Base-by-base conservation (phyloP, 2,113 vertebrate species). In the Arvicanthis niloticus region DNA sequence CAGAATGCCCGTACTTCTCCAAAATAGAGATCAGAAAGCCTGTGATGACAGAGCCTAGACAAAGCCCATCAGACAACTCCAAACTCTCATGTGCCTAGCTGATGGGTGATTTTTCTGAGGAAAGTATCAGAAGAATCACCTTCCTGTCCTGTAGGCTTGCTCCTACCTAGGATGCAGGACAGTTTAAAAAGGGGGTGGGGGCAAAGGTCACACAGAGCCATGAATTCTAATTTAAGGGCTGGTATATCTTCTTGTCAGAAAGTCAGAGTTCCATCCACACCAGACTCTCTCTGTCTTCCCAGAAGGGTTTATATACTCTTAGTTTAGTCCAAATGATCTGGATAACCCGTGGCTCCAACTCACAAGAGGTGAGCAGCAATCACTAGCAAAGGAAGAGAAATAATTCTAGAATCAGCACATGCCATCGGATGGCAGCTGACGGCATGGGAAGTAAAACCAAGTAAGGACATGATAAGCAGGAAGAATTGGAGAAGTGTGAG, bases 21-120 rank as follows among this genome's bases (percentile, higher is more conserved):
- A 91, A 9, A 86, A 60, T 4, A 9, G 84, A 89, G 34, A n/a
- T 19, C n/a, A 87, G 93, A 89, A 84, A 40, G 6, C 5, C 6
- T 6, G 15, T 12, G 10, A 21, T 5, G 0, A 24, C 1, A 26
- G 31, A 65, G 37, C 15, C 29, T 17, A 6, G 29, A 1, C 26
- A 51, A 16, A n/a, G 12, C 22, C 53, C 29, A 22, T 31, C 9
- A 5, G 72, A 40, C 21, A 85, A 19, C 24, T 68, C 45, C 22
- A 15, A n/a, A 68, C 40, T 84, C 24, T 3, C 9, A 0, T 9
- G 58, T 42, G 45, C 45, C 10, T 56, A 40, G 48, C 62, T 51
- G 42, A 68, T 3, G 17, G 12, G 42, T 31, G 8, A 8, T 65
- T 22, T 48, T 65, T 77, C 76, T 67, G 68, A 75, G 45, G 34